Evolutionary conservation across 2,797 vertebrate genomes (phyloP).

Genomic region (Eulemur rubriventer): DNA sequence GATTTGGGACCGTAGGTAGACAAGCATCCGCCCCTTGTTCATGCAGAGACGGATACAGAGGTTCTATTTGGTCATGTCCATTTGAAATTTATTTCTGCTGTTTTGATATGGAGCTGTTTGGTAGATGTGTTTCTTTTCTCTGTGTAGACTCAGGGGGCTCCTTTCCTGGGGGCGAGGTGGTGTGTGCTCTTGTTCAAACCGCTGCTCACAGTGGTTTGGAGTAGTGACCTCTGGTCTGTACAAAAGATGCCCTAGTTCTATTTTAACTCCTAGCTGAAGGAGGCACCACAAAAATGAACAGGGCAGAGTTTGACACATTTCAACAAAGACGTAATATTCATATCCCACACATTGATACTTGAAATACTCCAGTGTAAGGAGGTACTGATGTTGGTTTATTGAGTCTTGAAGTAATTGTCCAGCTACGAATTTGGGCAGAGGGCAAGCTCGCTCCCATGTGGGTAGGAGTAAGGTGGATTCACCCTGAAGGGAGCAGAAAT

Average conservation of each 20-base stretch:
- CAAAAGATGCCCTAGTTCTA: not conserved
- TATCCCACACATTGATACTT: fast-evolving
- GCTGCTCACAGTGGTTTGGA: not conserved
- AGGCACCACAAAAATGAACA: not conserved
- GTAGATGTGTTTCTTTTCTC: not conserved
- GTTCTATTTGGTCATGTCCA: too few relatives aligned
- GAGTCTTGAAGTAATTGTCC: not conserved
- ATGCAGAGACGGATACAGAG: fast-evolving
- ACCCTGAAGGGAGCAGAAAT: not conserved
- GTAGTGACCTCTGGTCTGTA: not conserved
- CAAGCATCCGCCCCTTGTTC: too few relatives aligned
- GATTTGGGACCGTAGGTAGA: not conserved
- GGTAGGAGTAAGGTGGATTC: not conserved
- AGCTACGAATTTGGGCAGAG: not conserved
- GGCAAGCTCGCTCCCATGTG: not conserved
- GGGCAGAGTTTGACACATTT: not conserved
- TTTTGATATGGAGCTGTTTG: not conserved
- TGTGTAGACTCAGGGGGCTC: not conserved
- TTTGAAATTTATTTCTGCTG: not conserved
- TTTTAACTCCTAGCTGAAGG: not conserved
- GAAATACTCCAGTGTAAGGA: not conserved
- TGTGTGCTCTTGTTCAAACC: not conserved
- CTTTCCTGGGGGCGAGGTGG: too few relatives aligned
- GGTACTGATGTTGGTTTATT: not conserved
- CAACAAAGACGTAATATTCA: not conserved